These are phyloP conservation scores for Nyctereutes procyonoides DNA, from an alignment of 2,113 vertebrate genomes.

Conservation along the genomic window DNA sequence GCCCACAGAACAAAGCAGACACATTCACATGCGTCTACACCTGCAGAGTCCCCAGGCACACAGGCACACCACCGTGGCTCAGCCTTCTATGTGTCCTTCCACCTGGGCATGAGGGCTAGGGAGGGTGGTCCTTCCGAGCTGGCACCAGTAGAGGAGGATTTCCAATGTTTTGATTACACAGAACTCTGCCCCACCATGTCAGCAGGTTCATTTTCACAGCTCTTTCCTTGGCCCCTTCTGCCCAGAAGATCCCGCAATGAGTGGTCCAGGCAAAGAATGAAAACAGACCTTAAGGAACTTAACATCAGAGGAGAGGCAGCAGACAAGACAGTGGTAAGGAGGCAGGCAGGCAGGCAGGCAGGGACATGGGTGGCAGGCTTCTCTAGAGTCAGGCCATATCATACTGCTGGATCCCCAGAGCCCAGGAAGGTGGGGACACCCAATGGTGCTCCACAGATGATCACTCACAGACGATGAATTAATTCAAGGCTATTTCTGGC, in stretches of 20 bases:
- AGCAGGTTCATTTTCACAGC: not conserved
- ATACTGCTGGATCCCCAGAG: not conserved
- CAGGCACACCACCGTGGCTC: not conserved
- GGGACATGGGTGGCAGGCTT: not conserved
- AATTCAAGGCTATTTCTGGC: not conserved
- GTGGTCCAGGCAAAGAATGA: not conserved
- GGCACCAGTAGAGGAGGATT: not conserved
- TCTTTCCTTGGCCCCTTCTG: not conserved
- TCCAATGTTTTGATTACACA: not conserved
- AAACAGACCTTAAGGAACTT: not conserved
- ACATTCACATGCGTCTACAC: rapidly evolving
- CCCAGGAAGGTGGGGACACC: not conserved
- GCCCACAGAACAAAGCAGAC: rapidly evolving
- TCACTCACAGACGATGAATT: not conserved
- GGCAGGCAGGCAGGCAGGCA: not conserved
- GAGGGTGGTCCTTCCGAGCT: not conserved
- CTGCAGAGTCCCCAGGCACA: not conserved
- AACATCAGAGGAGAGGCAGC: not conserved
- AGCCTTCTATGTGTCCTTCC: not conserved
- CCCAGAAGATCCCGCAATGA: not conserved
- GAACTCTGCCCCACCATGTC: not conserved
- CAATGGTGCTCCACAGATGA: not conserved
- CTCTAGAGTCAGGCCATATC: not conserved
- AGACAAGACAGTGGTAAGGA: not conserved
- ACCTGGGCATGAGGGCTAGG: not conserved